Percentiles rank a stretch among this genome's conserved stretches.
These are phyloP conservation scores for Thereva nobilitata DNA, from an alignment of 2,888 invertebrate genomes.

Conservation along the genomic window DNA sequence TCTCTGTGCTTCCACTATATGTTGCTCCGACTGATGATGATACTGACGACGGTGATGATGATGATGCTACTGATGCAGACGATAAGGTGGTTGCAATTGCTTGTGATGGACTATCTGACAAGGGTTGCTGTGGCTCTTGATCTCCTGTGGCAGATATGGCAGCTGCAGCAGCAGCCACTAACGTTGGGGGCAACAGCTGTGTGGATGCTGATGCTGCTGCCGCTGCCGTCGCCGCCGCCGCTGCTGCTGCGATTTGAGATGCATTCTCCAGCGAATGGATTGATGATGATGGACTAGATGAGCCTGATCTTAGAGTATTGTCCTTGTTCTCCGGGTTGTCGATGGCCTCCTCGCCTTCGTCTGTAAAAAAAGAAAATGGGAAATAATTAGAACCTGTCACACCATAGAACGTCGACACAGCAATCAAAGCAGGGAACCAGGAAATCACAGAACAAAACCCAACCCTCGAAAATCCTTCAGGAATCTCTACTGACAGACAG, in stretches of 20 bases:
- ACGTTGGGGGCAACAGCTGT: neutral
- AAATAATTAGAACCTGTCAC: slow-evolving; percentile 16
- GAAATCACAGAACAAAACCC: too few relatives aligned
- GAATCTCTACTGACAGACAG: slow-evolving; percentile 19
- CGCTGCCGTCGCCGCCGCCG: neutral
- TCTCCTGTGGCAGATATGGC: slow-evolving; percentile 23
- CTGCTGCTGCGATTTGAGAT: slow-evolving; percentile 15
- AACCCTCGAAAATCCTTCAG: slow-evolving; percentile 16
- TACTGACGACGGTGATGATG: slow-evolving; percentile 36
- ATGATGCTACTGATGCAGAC: slow-evolving; percentile 20
- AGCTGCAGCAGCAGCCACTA: slow-evolving; percentile 19
- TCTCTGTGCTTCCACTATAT: slow-evolving; percentile 40
- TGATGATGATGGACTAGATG: slow-evolving; percentile 41
- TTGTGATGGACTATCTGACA: slow-evolving; percentile 28
- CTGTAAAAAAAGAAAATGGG: slow-evolving; percentile 35
- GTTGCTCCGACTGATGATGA: slow-evolving; percentile 42
- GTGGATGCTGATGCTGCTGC: neutral
- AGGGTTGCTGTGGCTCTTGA: slow-evolving; percentile 15
- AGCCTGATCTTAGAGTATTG: slow-evolving; percentile 34
- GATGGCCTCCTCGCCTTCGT: slow-evolving; percentile 37
- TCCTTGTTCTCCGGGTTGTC: slow-evolving; percentile 34
- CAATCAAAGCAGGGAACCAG: too few relatives aligned
- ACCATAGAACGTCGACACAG: too few relatives aligned
- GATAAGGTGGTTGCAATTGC: slow-evolving; percentile 25
- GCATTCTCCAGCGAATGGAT: slow-evolving; percentile 31